These are phyloP conservation scores for Etia nguti DNA, from an alignment of 2,113 vertebrate genomes.

Conservation along the genomic window DNA sequence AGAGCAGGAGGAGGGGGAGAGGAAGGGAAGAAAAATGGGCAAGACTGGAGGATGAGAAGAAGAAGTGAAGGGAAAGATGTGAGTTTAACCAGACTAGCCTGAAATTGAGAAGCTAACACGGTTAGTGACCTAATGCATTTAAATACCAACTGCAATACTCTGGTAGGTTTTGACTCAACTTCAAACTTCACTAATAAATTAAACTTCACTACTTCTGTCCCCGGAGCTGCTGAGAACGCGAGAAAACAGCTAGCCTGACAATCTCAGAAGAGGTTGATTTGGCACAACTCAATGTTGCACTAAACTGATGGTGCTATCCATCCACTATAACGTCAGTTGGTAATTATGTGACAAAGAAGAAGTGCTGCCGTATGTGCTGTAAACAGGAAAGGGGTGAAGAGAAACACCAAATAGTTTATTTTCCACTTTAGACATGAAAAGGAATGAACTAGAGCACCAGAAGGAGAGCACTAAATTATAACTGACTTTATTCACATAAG, in stretches of 20 bases:
- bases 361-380: background rate
- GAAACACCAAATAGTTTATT: background rate
- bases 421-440: background rate
- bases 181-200: background rate
- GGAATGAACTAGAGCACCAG: background rate
- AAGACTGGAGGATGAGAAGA: background rate
- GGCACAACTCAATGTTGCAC: background rate
- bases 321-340: background rate
- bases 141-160: background rate
- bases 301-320: background rate
- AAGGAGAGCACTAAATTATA: background rate
- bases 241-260: background rate
- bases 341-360: background rate
- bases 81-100: background rate
- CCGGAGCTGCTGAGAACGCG: background rate
- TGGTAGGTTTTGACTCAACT: background rate
- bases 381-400: background rate
- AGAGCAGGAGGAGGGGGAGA: background rate
- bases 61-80: background rate
- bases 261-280: background rate
- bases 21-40: background rate
- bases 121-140: background rate
- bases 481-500: background rate
- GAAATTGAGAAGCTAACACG: background rate
- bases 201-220: background rate